Evolutionary conservation across 2,797 vertebrate species (phyloP).

Genomic region (Borostomias antarcticus): DNA sequence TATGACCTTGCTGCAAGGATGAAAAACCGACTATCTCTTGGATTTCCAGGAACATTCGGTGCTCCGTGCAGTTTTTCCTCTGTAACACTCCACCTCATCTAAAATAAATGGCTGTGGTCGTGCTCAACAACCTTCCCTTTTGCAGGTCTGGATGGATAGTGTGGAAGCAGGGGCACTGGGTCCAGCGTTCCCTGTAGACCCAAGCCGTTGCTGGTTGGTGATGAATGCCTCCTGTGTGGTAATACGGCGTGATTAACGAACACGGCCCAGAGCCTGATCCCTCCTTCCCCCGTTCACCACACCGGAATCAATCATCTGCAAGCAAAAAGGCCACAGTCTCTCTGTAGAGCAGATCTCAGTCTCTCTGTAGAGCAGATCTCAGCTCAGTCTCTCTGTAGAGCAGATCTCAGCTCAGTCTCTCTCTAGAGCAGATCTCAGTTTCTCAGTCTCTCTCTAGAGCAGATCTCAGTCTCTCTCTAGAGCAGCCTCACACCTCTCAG

Average conservation of each 20-base stretch:
- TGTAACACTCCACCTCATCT: constrained; percentile 40
- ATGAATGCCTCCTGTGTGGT: constrained; percentile 78
- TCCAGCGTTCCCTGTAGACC: constrained; percentile 70
- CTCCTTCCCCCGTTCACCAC: constrained; percentile 58
- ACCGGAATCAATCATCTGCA: constrained; percentile 77
- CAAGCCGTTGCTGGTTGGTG: constrained; percentile 75
- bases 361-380: too few species aligned
- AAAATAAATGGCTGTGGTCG: constrained; percentile 66
- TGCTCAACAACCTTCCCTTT: constrained; percentile 58
- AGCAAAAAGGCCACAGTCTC: constrained; percentile 62
- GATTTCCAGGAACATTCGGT: background rate
- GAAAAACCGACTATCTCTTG: constrained; percentile 3
- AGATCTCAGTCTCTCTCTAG: too few species aligned
- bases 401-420: too few species aligned
- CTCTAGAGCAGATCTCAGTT: too few species aligned
- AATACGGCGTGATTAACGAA: constrained; percentile 79
- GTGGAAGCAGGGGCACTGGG: constrained; percentile 70
- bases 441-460: too few species aligned
- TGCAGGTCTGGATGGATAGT: constrained; percentile 68
- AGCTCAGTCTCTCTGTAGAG: too few species aligned
- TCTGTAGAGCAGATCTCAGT: background rate
- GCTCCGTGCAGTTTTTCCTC: constrained; percentile 41
- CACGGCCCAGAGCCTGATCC: constrained; percentile 67
- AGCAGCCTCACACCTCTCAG: constrained; percentile 2
- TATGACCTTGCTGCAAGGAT: constrained; percentile 4